Conservation (phyloP, 2,888 invertebrate species). For the Alloplasta piceator region DNA sequence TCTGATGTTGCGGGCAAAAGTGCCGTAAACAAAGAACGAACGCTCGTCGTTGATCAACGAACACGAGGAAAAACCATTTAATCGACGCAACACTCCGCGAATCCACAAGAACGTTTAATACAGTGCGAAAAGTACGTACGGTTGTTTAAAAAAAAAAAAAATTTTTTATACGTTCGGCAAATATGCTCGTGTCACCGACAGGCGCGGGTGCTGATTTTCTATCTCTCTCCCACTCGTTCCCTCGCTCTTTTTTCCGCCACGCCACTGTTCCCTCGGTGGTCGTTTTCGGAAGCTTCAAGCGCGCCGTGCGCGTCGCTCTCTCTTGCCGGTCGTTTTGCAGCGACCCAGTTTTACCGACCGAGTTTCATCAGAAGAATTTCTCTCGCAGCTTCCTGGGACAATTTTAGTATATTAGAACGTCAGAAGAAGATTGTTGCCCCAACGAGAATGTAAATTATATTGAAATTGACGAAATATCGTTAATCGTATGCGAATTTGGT, state of each 20-base stretch:
- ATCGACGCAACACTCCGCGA: slow-evolving; percentile 7
- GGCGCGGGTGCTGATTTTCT: slow-evolving; percentile 50
- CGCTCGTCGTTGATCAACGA: slow-evolving; percentile 2
- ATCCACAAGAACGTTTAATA: slow-evolving; percentile 11
- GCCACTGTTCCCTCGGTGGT: slow-evolving; percentile 39
- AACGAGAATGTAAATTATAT: too few species aligned
- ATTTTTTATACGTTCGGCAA: slow-evolving; percentile 54
- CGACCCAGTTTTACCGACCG: too few species aligned
- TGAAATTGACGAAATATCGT: too few species aligned
- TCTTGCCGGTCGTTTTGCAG: too few species aligned
- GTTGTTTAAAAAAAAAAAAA: neutral
- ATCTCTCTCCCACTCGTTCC: slow-evolving; percentile 11
- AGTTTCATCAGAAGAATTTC: too few species aligned
- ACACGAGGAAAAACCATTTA: neutral
- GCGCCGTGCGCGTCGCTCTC: too few species aligned
- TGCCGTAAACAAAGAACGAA: slow-evolving; percentile 51
- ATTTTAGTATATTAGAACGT: too few species aligned
- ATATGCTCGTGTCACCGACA: slow-evolving; percentile 60
- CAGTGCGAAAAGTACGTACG: slow-evolving; percentile 38
- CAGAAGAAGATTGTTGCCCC: too few species aligned
- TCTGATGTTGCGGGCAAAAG: slow-evolving; percentile 3
- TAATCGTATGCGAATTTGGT: too few species aligned
- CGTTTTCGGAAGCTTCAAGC: slow-evolving; percentile 46
- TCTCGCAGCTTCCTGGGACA: too few species aligned
- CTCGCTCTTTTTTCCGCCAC: neutral